phyloP scores from a whole-genome alignment of 2,888 invertebrate genomes.

The Steromphala cineraria region DNA sequence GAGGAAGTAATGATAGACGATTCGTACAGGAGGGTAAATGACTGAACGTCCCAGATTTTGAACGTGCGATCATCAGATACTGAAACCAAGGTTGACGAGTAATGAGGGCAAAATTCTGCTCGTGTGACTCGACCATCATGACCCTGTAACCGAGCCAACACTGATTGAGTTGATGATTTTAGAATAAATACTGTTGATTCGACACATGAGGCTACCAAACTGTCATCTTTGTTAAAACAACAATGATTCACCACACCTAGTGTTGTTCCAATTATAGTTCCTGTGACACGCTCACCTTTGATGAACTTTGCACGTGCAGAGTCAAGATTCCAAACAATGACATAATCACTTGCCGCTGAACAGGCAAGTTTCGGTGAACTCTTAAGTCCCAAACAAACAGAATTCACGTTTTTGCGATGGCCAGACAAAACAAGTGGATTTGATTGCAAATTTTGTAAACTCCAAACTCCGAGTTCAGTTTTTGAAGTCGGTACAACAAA shows the following conservation, averaged over 20 bases:
- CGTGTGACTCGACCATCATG: slow-evolving; percentile 64
- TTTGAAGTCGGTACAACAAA: slow-evolving; percentile 61
- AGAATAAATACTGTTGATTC: slow-evolving; percentile 64
- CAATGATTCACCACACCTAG: slow-evolving; percentile 60
- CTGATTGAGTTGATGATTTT: slow-evolving; percentile 43
- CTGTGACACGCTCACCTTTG: slow-evolving; percentile 55
- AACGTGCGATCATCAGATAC: slow-evolving; percentile 71
- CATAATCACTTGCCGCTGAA: slow-evolving; percentile 69
- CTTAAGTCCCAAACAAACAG: slow-evolving; percentile 57
- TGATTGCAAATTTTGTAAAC: slow-evolving; percentile 51
- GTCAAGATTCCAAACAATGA: slow-evolving; percentile 71
- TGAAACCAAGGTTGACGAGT: slow-evolving; percentile 67
- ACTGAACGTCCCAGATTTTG: slow-evolving; percentile 70
- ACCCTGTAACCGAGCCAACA: slow-evolving; percentile 62
- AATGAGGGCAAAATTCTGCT: slow-evolving; percentile 71
- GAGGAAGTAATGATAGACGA: slow-evolving; percentile 68
- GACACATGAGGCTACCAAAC: slow-evolving; percentile 64
- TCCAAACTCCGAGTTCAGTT: slow-evolving; percentile 65
- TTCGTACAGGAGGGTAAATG: slow-evolving; percentile 64
- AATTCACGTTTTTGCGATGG: slow-evolving; percentile 59
- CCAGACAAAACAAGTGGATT: slow-evolving; percentile 67
- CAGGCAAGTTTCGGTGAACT: slow-evolving; percentile 56
- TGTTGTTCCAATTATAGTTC: slow-evolving; percentile 57
- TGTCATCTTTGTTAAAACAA: slow-evolving; percentile 60
- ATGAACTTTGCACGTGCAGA: slow-evolving; percentile 47